Evolutionary conservation across 2,888 invertebrate species (phyloP), one percentile per base, ranked within the genome.

Genomic region (Caenorhabditis japonica): DNA sequence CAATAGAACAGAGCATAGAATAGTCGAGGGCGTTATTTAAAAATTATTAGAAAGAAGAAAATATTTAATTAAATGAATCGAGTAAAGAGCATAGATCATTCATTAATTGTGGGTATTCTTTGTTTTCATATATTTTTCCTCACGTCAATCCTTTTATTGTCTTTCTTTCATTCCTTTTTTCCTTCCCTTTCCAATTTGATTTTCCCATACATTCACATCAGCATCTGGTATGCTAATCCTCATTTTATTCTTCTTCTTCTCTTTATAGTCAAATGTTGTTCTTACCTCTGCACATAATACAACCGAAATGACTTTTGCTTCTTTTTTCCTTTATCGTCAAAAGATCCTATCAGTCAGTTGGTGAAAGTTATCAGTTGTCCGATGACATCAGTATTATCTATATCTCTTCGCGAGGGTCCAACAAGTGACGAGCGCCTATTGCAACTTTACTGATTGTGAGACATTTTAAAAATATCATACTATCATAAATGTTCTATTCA

Each of bases 351-450:
- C 21, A 38, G 52, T 8, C 12, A 38, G 23, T 2, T 43, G 23
- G 38, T 13, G 4, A 33, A n/a, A n/a, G n/a, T 61, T 61, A 44
- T 53, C 46, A 62, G n/a, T n/a, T n/a, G n/a, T n/a, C n/a, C n/a
- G n/a, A n/a, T 53, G 36, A 23, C 33, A 34, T 33, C 19, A 39
- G 36, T 25, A 17, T 25, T 8, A 17, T 19, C 38, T 27, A 27
- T n/a, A n/a, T n/a, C n/a, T n/a, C n/a, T n/a, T n/a, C n/a, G n/a
- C n/a, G n/a, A n/a, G n/a, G n/a, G n/a, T n/a, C 21, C 61, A 33
- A 47, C 64, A 64, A 55, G 55, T 64, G 64, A 55, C 55, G 62
- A 47, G 53, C 15, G 19, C 47, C 27, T 46, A 62, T 62, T 55
- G 64, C 64, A 64, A 64, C 64, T n/a, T n/a, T n/a, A n/a, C n/a